Base-by-base conservation (phyloP, 2,113 vertebrate genomes). In the Thalassarche chlororhynchos region DNA sequence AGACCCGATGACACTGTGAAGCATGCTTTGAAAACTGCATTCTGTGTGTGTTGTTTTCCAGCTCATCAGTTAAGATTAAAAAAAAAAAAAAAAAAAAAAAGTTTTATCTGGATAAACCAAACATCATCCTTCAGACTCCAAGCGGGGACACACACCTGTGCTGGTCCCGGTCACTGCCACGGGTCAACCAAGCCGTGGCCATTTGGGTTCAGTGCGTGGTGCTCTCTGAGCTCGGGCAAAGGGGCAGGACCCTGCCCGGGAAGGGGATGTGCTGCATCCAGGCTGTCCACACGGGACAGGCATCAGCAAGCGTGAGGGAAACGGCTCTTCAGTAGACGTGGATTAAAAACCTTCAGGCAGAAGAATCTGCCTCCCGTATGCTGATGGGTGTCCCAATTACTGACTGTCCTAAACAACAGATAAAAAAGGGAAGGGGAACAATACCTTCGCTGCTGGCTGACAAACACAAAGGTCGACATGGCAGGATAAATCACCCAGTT, bases 301-400 rank as follows among this genome's bases (percentile, higher is more conserved):
- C 46, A n/a, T 5, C 40, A 7, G 38, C 16, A 7, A 25, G n/a
- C 0, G 0, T 0, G 3, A 8, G 38, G 34, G 11, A 38, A 69
- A 34, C 3, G 7, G 31, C 31, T 54, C 58, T 2, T 14, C 74
- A 23, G 65, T 0, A 65, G 44, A 13, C 0, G 17, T 1, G 28
- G 31, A 66, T 75, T 34, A 12, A 58, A 83, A 81, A 13, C 14
- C 84, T 44, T 24, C 42, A 2, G 3, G 79, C n/a, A 77, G 79
- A 40, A 69, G 72, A 69, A 76, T 1, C 5, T 76, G n/a, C 47
- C 42, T 46, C 62, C 44, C 6, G 0, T 15, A 5, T 20, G 46
- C 64, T 10, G 1, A 49, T 15, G 49, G 54, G 26, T 4, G 47
- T 44, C 70, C 69, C 74, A 17, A 5, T 32, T 57, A 47, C 61